A percentile compares a stretch with the other conserved stretches of the same genome.
Conservation (phyloP, 2,797 vertebrate species). For the Lepilemur ruficaudatus region DNA sequence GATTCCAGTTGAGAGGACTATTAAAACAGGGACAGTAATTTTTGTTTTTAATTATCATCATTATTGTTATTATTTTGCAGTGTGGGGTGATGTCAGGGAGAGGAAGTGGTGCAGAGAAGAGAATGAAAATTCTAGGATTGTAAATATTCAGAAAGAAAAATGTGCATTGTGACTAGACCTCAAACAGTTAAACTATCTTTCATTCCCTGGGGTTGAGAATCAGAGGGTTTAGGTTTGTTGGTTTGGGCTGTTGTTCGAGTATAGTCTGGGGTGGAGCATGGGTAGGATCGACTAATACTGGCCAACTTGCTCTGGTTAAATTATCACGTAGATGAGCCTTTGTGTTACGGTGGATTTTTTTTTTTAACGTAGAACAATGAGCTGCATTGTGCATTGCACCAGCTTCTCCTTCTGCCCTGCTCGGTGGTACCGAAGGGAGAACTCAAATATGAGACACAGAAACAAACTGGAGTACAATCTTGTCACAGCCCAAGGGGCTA, state of each 20-base stretch:
- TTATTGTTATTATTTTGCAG: background rate
- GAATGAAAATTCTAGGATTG: background rate
- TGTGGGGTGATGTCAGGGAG: constrained; percentile 38
- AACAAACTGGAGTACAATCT: constrained; percentile 43
- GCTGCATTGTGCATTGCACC: constrained; percentile 57
- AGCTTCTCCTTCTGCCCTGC: constrained; percentile 70
- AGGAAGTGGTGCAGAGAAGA: background rate
- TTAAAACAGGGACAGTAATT: background rate
- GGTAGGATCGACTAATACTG: constrained; percentile 3
- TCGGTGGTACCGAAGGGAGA: constrained; percentile 66
- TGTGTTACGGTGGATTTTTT: background rate
- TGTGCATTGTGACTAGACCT: constrained; percentile 28
- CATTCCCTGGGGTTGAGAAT: background rate
- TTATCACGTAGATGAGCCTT: constrained; percentile 70
- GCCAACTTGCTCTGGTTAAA: constrained; percentile 74
- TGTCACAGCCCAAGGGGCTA: background rate
- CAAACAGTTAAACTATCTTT: background rate
- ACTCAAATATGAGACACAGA: constrained; percentile 52
- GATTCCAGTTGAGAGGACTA: background rate
- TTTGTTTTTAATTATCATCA: background rate
- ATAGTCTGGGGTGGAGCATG: fast-evolving
- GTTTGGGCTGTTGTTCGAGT: background rate
- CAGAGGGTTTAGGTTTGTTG: background rate
- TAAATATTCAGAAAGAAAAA: constrained; percentile 68
- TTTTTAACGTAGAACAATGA: constrained; percentile 61